Evolutionary conservation across 2,797 vertebrate genomes (phyloP).

Genomic region (Lagodon rhomboides): DNA sequence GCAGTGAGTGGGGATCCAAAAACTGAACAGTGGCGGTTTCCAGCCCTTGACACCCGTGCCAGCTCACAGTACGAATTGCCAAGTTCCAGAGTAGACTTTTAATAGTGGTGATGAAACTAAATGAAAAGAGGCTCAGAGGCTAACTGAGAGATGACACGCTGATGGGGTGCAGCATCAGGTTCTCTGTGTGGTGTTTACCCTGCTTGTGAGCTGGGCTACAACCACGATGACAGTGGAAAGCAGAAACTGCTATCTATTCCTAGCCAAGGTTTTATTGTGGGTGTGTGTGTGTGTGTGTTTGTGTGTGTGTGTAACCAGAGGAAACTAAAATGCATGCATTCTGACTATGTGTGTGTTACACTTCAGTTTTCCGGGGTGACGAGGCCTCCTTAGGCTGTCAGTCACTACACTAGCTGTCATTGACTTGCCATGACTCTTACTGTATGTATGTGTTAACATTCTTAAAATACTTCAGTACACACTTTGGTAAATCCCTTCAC

Average conservation of each 20-base stretch:
- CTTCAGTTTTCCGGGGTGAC: conserved; percentile 1
- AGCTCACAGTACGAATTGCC: conserved; percentile 7
- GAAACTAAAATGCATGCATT: not conserved
- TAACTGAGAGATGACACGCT: conserved; percentile 55
- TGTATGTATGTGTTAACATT: conserved; percentile 2
- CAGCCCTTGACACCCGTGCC: conserved; percentile 12
- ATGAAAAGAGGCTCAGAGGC: conserved; percentile 10
- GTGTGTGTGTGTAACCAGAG: not conserved
- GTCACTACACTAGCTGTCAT: conserved; percentile 20
- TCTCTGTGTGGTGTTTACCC: conserved; percentile 23
- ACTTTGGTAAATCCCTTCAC: conserved; percentile 11
- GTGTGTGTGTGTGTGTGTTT: not conserved
- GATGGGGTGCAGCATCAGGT: conserved; percentile 19
- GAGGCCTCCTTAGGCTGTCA: not conserved
- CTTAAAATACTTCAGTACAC: conserved; percentile 47
- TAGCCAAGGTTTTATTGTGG: not conserved
- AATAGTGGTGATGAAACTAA: conserved; percentile 31
- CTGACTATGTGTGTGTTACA: not conserved
- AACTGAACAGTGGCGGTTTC: conserved; percentile 16
- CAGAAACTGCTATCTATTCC: conserved; percentile 24
- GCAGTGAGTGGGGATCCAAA: conserved; percentile 23
- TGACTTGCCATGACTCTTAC: not conserved
- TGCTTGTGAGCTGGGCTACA: conserved; percentile 9
- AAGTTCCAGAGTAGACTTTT: conserved; percentile 36
- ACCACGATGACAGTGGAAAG: not conserved